phyloP scores from a whole-genome alignment of 2,797 vertebrate genomes.

The Discoglossus pictus region DNA sequence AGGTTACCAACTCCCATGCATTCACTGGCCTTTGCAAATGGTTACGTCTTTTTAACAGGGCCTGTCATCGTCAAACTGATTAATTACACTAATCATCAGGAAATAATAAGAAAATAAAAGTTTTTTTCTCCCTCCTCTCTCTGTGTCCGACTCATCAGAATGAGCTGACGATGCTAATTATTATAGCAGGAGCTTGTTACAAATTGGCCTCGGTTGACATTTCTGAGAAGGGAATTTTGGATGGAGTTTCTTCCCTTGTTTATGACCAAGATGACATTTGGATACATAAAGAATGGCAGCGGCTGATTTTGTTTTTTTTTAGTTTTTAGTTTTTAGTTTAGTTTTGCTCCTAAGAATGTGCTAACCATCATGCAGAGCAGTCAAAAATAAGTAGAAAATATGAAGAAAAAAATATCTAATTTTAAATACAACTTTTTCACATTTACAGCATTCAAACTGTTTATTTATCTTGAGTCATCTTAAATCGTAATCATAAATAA shows the following conservation, averaged over 20 bases:
- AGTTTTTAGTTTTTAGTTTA: constrained; percentile 53
- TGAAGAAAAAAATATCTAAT: too few species aligned
- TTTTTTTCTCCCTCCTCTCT: constrained; percentile 73
- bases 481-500: too few species aligned
- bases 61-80: constrained; percentile 82
- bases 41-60: constrained; percentile 65
- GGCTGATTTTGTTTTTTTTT: constrained; percentile 68
- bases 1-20: constrained; percentile 45
- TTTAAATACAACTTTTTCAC: too few species aligned
- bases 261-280: constrained; percentile 77
- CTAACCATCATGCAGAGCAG: too few species aligned
- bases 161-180: constrained; percentile 82
- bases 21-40: constrained; percentile 67
- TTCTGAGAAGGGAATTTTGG: constrained; percentile 72
- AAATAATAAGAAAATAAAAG: constrained; percentile 72
- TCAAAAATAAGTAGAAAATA: too few species aligned
- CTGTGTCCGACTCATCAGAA: constrained; percentile 74
- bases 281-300: constrained; percentile 71
- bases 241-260: constrained; percentile 50
- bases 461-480: too few species aligned
- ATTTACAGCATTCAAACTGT: too few species aligned
- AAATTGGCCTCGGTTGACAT: constrained; percentile 74
- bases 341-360: not conserved
- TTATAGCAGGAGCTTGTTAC: constrained; percentile 74
- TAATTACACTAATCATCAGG: constrained; percentile 91